A percentile compares a stretch with the other conserved stretches of the same genome.
These are phyloP conservation scores for Amblyornis subalaris DNA, from an alignment of 2,113 vertebrate genomes.

Conservation along the genomic window DNA sequence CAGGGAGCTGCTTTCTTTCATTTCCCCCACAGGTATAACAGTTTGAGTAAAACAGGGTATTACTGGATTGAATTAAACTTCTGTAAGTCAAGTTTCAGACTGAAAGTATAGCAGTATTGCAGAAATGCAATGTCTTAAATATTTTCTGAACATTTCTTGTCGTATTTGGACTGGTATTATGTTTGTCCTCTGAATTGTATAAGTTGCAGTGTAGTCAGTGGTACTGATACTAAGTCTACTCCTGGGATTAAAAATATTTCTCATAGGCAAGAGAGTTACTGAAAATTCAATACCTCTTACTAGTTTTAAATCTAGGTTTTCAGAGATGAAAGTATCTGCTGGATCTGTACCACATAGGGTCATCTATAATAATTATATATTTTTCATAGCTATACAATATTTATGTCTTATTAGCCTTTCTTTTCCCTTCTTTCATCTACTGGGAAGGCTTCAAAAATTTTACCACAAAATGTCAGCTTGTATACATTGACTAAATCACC, in stretches of 20 bases:
- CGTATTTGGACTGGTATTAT: neutral
- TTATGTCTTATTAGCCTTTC: neutral
- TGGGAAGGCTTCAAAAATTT: neutral
- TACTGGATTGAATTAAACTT: neutral
- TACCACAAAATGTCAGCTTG: neutral
- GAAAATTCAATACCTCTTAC: neutral
- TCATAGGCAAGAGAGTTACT: neutral
- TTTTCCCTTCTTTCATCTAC: neutral
- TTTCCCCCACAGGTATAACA: accelerated
- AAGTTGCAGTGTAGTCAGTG: neutral
- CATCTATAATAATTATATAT: neutral
- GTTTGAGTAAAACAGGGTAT: neutral
- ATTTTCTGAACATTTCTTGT: neutral
- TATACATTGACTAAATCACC: neutral
- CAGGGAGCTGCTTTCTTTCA: neutral
- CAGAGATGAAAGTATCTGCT: neutral
- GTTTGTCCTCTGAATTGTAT: neutral
- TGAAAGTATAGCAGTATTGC: neutral
- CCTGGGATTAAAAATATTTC: neutral
- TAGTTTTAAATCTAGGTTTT: neutral
- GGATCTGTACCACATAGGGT: neutral
- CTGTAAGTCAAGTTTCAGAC: neutral
- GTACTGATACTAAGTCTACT: neutral
- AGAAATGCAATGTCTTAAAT: neutral
- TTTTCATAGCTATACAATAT: neutral